Percentiles rank a stretch among this genome's conserved stretches.
Conservation (phyloP, 2,797 vertebrate species). For the Alectoris magna region DNA sequence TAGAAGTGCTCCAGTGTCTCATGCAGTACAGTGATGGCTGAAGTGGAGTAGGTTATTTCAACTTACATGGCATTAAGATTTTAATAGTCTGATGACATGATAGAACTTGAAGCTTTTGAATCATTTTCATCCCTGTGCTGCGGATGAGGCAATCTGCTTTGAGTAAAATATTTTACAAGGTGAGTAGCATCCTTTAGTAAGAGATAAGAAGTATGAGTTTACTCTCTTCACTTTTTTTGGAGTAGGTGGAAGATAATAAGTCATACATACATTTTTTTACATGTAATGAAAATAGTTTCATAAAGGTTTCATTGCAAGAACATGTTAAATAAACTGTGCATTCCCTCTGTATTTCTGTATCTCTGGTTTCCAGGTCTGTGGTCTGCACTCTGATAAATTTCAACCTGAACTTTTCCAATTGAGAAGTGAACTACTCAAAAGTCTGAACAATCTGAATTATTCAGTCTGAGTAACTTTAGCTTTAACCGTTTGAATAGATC, state of each 20-base stretch:
- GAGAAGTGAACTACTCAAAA: neutral
- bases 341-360: neutral
- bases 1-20: slow-evolving; percentile 16
- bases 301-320: neutral
- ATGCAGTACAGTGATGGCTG: neutral
- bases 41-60: slow-evolving; percentile 18
- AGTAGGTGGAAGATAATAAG: neutral
- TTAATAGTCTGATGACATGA: slow-evolving; percentile 21
- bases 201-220: neutral
- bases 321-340: neutral
- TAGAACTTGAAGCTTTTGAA: slow-evolving; percentile 10
- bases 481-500: neutral
- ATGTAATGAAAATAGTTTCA: neutral
- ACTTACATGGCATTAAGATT: neutral
- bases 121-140: neutral
- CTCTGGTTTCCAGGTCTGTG: neutral
- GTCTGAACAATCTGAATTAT: neutral
- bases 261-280: neutral
- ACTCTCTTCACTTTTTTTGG: neutral
- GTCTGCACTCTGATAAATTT: neutral
- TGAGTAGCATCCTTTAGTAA: neutral
- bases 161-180: neutral
- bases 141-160: neutral
- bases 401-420: neutral
- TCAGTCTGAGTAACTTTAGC: neutral